These are phyloP conservation scores for Clamator glandarius DNA, from an alignment of 2,797 vertebrate genomes.

Conservation along the genomic window DNA sequence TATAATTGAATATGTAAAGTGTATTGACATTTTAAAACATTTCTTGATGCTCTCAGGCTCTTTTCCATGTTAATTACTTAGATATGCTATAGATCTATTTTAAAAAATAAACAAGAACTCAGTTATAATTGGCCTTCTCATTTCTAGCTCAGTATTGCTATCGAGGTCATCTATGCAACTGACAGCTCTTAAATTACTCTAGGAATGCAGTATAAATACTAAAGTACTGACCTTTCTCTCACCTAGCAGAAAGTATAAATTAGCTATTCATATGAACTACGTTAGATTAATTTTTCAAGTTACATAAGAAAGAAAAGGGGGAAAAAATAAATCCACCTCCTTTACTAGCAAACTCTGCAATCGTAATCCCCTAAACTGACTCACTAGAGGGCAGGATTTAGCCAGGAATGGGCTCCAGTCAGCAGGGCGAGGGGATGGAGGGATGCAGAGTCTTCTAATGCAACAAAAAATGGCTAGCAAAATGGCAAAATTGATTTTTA, in stretches of 20 bases:
- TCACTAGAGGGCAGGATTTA: conserved; percentile 78
- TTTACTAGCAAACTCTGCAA: accelerated
- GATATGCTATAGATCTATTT: neutral
- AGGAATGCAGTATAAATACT: neutral
- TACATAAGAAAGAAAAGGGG: neutral
- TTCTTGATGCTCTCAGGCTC: neutral
- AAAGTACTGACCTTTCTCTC: neutral
- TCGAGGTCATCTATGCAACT: neutral
- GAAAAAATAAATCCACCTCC: neutral
- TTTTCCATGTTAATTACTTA: neutral
- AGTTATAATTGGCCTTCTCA: neutral
- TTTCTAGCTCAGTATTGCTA: neutral
- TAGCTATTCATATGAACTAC: neutral
- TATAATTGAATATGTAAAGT: neutral
- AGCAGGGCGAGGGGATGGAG: neutral
- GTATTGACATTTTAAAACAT: neutral
- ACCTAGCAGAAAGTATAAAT: neutral
- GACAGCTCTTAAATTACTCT: neutral
- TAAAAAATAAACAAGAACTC: neutral
- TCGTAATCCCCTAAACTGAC: neutral
- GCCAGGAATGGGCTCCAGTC: conserved; percentile 51
- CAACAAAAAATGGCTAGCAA: conserved; percentile 39
- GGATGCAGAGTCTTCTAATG: neutral
- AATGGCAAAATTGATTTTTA: conserved; percentile 50
- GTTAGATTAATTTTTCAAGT: neutral